Base-by-base conservation (phyloP, 2,888 invertebrate genomes). In the Ethmia dodecea region DNA sequence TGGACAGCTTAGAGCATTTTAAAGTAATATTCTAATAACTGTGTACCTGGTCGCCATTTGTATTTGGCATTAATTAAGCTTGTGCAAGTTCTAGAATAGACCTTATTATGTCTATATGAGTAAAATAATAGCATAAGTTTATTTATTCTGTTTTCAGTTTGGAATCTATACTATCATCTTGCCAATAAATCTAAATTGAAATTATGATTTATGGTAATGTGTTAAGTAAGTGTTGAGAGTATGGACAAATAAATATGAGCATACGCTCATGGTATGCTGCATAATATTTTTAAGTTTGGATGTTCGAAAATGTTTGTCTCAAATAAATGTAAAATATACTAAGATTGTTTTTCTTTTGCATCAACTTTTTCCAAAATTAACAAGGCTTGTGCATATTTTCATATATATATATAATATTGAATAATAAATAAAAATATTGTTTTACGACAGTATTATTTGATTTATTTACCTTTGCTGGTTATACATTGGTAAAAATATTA, bases 401-500 rank as follows among this genome's bases (percentile, higher is more conserved):
- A n/a, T n/a, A n/a, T n/a, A n/a, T n/a, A n/a, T n/a, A n/a, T n/a
- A n/a, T n/a, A n/a, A n/a, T n/a, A n/a, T n/a, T n/a, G n/a, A 22
- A 8, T n/a, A 22, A 22, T 22, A 22, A 38, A 37, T 28, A 43
- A 36, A 35, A 42, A 39, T 14, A 31, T 31, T 8, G 2, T n/a
- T 31, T 45, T 50, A 55, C 53, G 71, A 76, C 67, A 78, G 77
- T 78, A 72, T 77, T 70, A 78, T 80, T 79, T 80, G 83, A 84
- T 86, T 86, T 84, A 84, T 81, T 83, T 78, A 81, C 80, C 79
- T 74, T 80, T 79, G 83, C 80, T 81, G 79, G 72, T 79, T 77
- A 80, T 75, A 84, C 83, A 86, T 79, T 80, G 81, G 83, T 84
- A 86, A 83, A 83, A 84, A 80, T 71, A 81, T 80, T 74, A 77